Evolutionary conservation across 2,797 vertebrate species (phyloP).

Genomic region (Hydrolagus colliei): DNA sequence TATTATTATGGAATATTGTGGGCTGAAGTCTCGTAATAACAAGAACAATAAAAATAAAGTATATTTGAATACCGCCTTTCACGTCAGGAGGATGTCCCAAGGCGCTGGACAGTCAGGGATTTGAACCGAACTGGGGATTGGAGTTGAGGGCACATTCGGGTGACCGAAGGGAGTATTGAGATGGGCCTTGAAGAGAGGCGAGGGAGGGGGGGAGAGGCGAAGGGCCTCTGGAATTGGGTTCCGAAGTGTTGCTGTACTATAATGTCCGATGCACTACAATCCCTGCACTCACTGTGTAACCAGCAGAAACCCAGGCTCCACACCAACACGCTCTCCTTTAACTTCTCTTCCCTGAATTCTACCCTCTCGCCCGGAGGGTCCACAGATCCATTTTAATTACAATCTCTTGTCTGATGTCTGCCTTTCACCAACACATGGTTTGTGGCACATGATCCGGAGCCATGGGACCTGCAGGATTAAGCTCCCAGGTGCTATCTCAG

Average conservation of each 20-base stretch:
- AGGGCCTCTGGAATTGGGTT: no score
- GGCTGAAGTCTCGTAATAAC: no score
- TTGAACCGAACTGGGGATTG: no score
- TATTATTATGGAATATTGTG: no score
- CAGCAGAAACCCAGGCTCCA: no score
- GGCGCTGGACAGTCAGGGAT: neutral
- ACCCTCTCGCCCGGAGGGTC: neutral
- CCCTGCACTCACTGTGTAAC: no score
- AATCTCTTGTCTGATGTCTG: neutral
- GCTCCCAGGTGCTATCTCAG: neutral
- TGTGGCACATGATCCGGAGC: neutral
- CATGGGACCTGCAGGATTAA: constrained; percentile 1
- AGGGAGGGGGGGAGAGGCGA: no score
- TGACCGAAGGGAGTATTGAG: no score
- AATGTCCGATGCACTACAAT: no score
- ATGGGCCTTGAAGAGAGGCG: no score
- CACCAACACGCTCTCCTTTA: neutral
- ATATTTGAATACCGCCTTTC: neutral
- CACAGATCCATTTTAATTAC: constrained; percentile 23
- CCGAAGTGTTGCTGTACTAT: no score
- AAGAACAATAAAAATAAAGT: neutral
- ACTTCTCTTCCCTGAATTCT: neutral
- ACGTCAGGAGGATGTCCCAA: neutral
- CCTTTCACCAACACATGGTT: neutral
- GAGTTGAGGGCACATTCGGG: no score